These are phyloP conservation scores for Parapristionchus giblindavisi DNA, from an alignment of 2,888 invertebrate genomes.

Conservation along the genomic window DNA sequence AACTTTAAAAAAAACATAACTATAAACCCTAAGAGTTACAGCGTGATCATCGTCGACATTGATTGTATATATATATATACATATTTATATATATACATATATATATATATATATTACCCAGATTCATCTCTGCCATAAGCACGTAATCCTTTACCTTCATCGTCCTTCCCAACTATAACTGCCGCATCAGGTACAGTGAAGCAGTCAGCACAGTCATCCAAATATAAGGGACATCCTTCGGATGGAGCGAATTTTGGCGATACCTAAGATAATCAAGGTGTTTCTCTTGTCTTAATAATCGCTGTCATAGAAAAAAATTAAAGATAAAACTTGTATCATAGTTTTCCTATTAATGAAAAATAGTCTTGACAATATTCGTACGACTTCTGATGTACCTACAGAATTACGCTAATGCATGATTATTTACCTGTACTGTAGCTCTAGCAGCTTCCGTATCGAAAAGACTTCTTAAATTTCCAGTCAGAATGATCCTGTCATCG, in stretches of 20 bases:
- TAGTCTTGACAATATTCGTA: no score
- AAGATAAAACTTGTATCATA: no score
- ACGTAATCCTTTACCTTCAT: no score
- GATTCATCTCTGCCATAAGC: not conserved
- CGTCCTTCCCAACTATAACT: slow-evolving; percentile 54
- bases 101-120: not conserved
- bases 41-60: no score
- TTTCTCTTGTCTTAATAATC: not conserved
- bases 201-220: slow-evolving; percentile 45
- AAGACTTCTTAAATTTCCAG: slow-evolving; percentile 51
- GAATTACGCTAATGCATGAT: not conserved
- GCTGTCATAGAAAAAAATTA: not conserved
- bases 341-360: no score
- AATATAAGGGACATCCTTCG: slow-evolving; percentile 46
- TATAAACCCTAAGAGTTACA: no score
- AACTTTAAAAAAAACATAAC: no score
- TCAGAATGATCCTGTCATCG: slow-evolving; percentile 52
- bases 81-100: not conserved
- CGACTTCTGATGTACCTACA: no score
- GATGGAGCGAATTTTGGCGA: slow-evolving; percentile 46
- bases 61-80: not conserved
- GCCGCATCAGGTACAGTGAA: slow-evolving; percentile 53
- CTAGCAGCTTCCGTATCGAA: slow-evolving; percentile 51
- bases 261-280: slow-evolving; percentile 38
- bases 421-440: slow-evolving; percentile 48